Evolutionary conservation across 2,113 vertebrate species (phyloP).

Genomic region (Phalacrocorax carbo): DNA sequence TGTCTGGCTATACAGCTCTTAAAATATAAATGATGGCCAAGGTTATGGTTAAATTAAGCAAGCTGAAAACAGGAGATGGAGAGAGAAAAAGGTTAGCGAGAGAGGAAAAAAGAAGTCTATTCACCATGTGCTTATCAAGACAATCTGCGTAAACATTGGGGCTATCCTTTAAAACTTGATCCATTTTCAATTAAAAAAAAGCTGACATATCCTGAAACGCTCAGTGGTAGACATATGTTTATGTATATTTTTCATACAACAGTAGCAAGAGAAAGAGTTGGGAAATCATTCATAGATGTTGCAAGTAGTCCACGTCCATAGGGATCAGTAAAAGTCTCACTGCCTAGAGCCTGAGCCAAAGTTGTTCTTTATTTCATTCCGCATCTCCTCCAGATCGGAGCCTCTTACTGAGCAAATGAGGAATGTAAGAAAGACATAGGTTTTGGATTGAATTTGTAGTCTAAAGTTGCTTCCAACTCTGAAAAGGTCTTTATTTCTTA

Average conservation of each 20-base stretch:
- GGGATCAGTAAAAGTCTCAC: neutral
- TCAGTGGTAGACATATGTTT: neutral
- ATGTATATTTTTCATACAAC: neutral
- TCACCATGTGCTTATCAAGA: neutral
- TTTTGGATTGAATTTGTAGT: slow-evolving; percentile 10
- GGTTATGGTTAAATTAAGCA: neutral
- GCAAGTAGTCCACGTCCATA: neutral
- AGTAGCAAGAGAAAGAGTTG: slow-evolving; percentile 27
- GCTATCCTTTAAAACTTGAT: neutral
- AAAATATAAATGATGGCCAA: neutral
- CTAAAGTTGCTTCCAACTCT: neutral
- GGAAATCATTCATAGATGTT: neutral
- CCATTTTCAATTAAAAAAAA: neutral
- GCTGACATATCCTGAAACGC: neutral
- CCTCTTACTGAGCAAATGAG: neutral
- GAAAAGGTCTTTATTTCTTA: neutral
- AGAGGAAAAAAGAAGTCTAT: neutral
- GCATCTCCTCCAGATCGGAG: neutral
- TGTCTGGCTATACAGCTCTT: neutral
- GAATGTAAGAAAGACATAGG: slow-evolving; percentile 33
- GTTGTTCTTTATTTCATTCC: slow-evolving; percentile 10
- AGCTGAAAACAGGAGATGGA: neutral
- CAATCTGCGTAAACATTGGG: neutral
- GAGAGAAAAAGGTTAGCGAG: neutral
- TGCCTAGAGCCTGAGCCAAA: neutral